These are phyloP conservation scores for Phymorhynchus buccinoides DNA, from an alignment of 1,140 invertebrate species.

Conservation along the genomic window DNA sequence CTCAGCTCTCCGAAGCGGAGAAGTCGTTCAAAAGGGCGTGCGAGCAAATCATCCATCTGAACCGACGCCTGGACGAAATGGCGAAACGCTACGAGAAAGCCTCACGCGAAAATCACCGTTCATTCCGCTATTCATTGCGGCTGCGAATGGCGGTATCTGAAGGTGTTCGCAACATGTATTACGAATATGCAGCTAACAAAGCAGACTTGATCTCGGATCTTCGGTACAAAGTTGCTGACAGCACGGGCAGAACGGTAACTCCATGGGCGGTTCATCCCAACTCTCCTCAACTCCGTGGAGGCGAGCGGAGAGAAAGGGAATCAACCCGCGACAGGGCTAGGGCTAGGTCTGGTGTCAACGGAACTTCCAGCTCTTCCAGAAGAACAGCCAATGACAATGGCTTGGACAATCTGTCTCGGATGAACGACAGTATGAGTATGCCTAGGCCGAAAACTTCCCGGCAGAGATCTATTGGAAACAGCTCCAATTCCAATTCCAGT, in stretches of 20 bases:
- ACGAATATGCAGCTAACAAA: slow-evolving; percentile 62
- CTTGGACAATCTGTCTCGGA: background rate
- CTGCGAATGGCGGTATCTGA: slow-evolving; percentile 62
- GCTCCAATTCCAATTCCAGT: too few relatives aligned
- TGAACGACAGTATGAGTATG: background rate
- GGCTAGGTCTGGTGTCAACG: background rate
- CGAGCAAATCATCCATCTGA: slow-evolving; percentile 61
- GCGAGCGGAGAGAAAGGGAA: background rate
- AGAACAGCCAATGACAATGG: background rate
- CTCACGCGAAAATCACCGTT: slow-evolving; percentile 54
- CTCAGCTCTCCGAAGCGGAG: slow-evolving; percentile 52
- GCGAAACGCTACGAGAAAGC: slow-evolving; percentile 60
- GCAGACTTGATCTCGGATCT: slow-evolving; percentile 60
- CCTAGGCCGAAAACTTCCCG: too few relatives aligned
- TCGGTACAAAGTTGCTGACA: slow-evolving; percentile 46
- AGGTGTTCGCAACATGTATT: slow-evolving; percentile 66
- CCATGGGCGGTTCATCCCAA: background rate
- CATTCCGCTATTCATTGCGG: slow-evolving; percentile 62
- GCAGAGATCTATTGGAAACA: background rate
- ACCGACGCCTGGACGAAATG: slow-evolving; percentile 57
- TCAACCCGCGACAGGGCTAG: background rate
- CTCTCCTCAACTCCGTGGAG: background rate
- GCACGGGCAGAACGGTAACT: background rate
- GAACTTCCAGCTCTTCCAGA: background rate
- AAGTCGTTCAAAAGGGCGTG: slow-evolving; percentile 58